phyloP scores from a whole-genome alignment of 2,797 vertebrate species.

The Rhinatrema bivittatum region DNA sequence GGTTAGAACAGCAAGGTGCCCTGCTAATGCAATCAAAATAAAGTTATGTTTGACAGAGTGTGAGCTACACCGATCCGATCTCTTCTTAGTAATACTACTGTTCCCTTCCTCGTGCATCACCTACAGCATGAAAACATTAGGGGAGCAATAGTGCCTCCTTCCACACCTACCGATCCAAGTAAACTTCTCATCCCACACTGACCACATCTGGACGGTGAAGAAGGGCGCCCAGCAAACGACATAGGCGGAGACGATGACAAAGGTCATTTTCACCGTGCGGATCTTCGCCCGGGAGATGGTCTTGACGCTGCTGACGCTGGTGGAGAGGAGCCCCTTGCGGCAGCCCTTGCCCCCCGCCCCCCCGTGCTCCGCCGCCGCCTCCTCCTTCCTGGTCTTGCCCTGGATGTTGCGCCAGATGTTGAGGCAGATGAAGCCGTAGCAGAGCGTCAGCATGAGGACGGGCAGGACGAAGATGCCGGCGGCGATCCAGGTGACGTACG shows the following conservation, averaged over 20 bases:
- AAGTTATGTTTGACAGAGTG: no score
- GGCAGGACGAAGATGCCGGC: constrained; percentile 82
- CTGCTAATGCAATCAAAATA: no score
- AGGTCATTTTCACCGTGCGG: constrained; percentile 93
- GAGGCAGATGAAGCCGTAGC: constrained; percentile 89
- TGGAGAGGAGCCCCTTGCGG: constrained; percentile 61
- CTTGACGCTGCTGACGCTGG: constrained; percentile 79
- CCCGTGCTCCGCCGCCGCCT: neutral
- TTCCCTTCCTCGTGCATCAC: no score
- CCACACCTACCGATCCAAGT: constrained; percentile 75
- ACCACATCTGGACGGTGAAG: constrained; percentile 93
- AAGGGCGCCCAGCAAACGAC: constrained; percentile 91
- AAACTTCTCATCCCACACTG: constrained; percentile 82
- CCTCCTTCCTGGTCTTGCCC: constrained; percentile 62
- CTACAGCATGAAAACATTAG: no score
- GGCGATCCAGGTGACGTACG: constrained; percentile 94
- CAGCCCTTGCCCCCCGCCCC: constrained; percentile 7
- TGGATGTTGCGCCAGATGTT: constrained; percentile 83
- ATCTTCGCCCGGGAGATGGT: constrained; percentile 88
- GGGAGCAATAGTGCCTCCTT: no score
- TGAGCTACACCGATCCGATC: no score
- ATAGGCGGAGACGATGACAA: constrained; percentile 90
- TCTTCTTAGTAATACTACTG: no score
- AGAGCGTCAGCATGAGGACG: constrained; percentile 69
- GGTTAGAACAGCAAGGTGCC: no score